Base-by-base conservation (phyloP, 2,888 invertebrate species). In the Tryphoninae sp. region DNA sequence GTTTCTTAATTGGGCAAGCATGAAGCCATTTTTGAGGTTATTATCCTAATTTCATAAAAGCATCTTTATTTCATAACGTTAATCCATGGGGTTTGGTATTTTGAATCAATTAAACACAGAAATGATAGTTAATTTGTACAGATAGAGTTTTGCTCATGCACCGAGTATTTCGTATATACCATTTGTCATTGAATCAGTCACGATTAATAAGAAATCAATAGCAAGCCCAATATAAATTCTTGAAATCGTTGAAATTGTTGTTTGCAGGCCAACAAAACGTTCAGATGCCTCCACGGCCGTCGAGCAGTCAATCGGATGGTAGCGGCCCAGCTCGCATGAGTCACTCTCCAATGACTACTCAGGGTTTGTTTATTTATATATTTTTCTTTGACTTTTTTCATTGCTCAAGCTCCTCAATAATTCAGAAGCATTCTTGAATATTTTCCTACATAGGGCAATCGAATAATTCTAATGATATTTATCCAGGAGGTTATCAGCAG, bases 241-340 rank as follows among this genome's bases (percentile, higher is more conserved):
- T 23, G 11, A 49, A 16, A 26, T 33, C 19, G 51, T 11, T 22
- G 23, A 13, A 51, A 55, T 16, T 13, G 19, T 23, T 40, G 42
- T 73, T 51, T 69, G 2, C 92, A 96, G 96, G 96, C 92, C 96
- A 96, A 92, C 97, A 97, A 95, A 97, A 96, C 96, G 96, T 97
- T 95, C 96, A 97, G 93, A 98, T 98, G 96, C 98, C 98, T 92
- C 97, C 97, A 92, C 96, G 98, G 92, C 98, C 98, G 92, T 96
- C 98, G 90, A 98, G 98, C 92, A 91, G 91, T 88, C 92, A 94
- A 90, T 93, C 93, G 81, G 94, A 94, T 90, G 92, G 93, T 89
- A 93, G 93, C 90, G 94, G 94, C 89, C 94, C 94, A 88, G 93
- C 94, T 88, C 94, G 95, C 86, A 94, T 95, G 93, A 95, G 94